Conservation (phyloP, 1,140 invertebrate species). For the Campoletis sonorensis region DNA sequence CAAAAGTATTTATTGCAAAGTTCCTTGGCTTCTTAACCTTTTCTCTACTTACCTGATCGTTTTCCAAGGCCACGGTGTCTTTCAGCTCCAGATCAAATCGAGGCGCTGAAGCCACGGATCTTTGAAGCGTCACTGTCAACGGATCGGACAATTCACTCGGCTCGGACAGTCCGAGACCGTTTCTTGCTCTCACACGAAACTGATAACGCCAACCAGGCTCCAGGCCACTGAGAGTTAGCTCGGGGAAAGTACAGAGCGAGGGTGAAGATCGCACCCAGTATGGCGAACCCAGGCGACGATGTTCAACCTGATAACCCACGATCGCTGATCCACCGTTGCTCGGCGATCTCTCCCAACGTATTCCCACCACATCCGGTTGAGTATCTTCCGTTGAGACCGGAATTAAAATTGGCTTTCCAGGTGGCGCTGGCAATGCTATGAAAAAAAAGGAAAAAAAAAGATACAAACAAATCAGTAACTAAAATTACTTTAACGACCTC, state of each 20-base stretch:
- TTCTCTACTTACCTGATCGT: constrained; percentile 81
- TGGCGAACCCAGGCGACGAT: constrained; percentile 84
- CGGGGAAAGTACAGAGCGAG: constrained; percentile 81
- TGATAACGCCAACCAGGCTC: constrained; percentile 92
- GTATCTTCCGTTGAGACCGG: constrained; percentile 80
- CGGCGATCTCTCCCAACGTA: constrained; percentile 89
- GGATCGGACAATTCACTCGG: constrained; percentile 88
- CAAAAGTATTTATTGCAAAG: not conserved
- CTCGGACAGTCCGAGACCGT: constrained; percentile 88
- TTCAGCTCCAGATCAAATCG: constrained; percentile 82
- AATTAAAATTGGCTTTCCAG: constrained; percentile 86
- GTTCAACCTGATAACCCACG: constrained; percentile 89
- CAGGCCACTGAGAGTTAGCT: constrained; percentile 86
- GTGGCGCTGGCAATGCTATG: constrained; percentile 84
- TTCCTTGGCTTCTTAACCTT: not conserved
- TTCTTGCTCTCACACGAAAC: constrained; percentile 92
- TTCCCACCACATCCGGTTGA: constrained; percentile 89
- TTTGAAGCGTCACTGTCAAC: constrained; percentile 84
- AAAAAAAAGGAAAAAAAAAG: not conserved
- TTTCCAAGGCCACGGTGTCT: constrained; percentile 84
- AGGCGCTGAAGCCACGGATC: constrained; percentile 81
- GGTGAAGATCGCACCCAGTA: constrained; percentile 88
- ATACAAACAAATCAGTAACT: not conserved
- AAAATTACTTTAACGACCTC: not conserved
- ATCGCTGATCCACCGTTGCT: constrained; percentile 94